Evolutionary conservation across 2,113 vertebrate species (phyloP).

Genomic region (Corythornis vintsioides): DNA sequence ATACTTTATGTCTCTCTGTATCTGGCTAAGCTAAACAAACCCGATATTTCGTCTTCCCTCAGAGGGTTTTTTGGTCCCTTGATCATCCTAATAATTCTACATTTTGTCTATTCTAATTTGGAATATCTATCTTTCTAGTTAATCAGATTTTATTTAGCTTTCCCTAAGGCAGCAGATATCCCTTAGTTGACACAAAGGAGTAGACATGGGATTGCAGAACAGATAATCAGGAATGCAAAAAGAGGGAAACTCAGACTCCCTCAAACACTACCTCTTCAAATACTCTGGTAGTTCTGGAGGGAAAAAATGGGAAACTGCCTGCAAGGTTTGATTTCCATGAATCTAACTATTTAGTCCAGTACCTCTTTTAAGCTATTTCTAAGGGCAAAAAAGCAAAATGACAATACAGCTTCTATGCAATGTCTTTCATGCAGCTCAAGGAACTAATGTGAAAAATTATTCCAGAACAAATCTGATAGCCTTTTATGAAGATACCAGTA

Average conservation of each 20-base stretch:
- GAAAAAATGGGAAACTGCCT: not conserved
- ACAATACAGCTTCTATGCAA: not conserved
- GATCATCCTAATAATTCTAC: not conserved
- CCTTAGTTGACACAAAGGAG: not conserved
- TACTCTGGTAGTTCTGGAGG: not conserved
- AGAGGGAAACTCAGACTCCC: not conserved
- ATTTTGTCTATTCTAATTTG: not conserved
- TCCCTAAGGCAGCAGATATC: not conserved
- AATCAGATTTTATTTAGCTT: not conserved
- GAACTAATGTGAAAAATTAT: not conserved
- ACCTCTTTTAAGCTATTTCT: not conserved
- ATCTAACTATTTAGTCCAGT: not conserved
- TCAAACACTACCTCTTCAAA: not conserved
- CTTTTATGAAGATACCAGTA: too few relatives aligned
- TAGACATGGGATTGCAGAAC: not conserved
- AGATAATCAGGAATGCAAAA: not conserved
- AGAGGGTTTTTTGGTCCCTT: not conserved
- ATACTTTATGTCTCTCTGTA: not conserved
- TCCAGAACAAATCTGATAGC: not conserved
- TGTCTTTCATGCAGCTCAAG: not conserved
- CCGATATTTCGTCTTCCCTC: not conserved
- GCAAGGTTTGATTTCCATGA: not conserved
- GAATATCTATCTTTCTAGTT: not conserved
- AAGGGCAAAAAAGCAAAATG: not conserved
- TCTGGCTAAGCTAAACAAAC: not conserved